These are phyloP conservation scores for Typhlichthys eigenmanni DNA, from an alignment of 2,797 vertebrate species.

Conservation along the genomic window DNA sequence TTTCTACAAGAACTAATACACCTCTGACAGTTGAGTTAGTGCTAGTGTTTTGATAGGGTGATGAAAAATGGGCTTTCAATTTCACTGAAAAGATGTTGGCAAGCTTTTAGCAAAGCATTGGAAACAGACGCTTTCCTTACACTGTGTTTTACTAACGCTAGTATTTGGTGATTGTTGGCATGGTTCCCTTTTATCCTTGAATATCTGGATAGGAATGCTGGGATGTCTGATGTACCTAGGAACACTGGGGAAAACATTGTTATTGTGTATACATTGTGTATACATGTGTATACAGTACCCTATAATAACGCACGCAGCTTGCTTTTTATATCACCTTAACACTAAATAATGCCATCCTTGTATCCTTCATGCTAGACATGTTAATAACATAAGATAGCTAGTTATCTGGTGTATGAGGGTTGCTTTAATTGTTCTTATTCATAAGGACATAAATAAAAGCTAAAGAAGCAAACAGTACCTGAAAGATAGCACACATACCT, in stretches of 20 bases:
- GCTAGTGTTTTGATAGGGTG: constrained; percentile 10
- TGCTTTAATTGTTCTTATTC: background rate
- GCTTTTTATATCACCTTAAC: too few species aligned
- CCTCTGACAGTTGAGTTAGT: constrained; percentile 16
- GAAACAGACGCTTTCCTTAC: constrained; percentile 10
- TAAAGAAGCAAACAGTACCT: background rate
- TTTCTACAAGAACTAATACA: constrained; percentile 36
- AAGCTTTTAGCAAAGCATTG: background rate
- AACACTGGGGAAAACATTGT: constrained; percentile 2
- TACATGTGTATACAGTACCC: background rate
- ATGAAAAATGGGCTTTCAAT: constrained; percentile 31
- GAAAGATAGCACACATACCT: constrained; percentile 45
- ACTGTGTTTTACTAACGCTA: background rate
- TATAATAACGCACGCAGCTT: too few species aligned
- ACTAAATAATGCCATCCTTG: too few species aligned
- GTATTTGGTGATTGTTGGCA: constrained; percentile 19
- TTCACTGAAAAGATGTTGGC: constrained; percentile 25
- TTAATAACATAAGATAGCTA: too few species aligned
- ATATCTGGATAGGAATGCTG: constrained; percentile 22
- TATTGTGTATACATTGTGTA: too few species aligned
- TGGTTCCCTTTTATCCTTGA: constrained; percentile 33
- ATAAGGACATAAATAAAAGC: background rate
- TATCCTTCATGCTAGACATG: too few species aligned
- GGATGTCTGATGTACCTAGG: constrained; percentile 29
- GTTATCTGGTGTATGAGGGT: too few species aligned